Base-by-base conservation (phyloP, 2,797 vertebrate species). In the Manis crassicaudata region DNA sequence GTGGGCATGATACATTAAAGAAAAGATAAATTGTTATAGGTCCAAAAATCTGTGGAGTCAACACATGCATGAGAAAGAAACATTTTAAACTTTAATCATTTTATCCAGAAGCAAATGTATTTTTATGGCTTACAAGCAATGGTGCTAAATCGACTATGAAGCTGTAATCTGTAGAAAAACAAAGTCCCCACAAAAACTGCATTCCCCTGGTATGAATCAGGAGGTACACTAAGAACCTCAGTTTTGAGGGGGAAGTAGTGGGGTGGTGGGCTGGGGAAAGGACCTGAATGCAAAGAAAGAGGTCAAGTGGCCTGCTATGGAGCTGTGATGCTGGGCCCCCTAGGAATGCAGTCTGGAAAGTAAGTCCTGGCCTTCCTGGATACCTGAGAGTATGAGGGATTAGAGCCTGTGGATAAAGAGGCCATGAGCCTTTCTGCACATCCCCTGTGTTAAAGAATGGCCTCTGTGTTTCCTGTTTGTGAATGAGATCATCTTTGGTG, bases 91-190 rank as follows among this genome's bases (percentile, higher is more conserved):
- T 76, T 88, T 80, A 81, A 88, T 77, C 50, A 46, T 88, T 21
- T 93, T 62, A 90, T 58, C 52, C 23, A 32, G 75, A 58, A 79
- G 73, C n/a, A 43, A 94, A 75, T 89, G 68, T 76, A 56, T 88
- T 97, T 97, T 91, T 96, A 81, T 67, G 92, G 85, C 85, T 83
- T 68, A 32, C 63, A 35, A 90, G 11, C 8, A 6, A 37, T 63
- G 17, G 32, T 29, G 13, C 65, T 60, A 40, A 87, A n/a, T 62
- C 76, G 72, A 58, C 37, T 77, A 3, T 0, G 9, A 80, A 63
- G 35, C 43, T 13, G 11, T 52, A 65, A 11, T 46, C 50, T 50
- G 70, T 37, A 67, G 81, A 72, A 58, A 84, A 72, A 76, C 32
- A 50, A 21, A 27, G 32, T 46, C 56, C 27, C 14, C 3, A 14